Evolutionary conservation across 2,888 invertebrate species (phyloP).

Genomic region (Brachycybe producta): DNA sequence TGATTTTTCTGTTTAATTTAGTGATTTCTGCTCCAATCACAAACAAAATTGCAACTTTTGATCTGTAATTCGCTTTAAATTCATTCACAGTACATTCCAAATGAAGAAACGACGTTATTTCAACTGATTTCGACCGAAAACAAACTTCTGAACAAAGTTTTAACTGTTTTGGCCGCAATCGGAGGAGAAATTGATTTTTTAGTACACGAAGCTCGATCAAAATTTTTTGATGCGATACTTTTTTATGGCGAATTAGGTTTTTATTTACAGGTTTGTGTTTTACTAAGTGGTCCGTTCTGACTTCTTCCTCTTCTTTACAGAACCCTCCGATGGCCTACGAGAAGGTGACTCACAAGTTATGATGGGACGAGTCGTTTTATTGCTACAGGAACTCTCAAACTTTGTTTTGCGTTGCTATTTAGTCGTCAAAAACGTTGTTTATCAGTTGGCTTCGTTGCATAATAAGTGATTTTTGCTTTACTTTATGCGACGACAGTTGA

Average conservation of each 20-base stretch:
- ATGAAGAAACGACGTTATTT: slow-evolving; percentile 51
- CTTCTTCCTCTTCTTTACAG: slow-evolving; percentile 9
- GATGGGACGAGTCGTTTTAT: slow-evolving; percentile 39
- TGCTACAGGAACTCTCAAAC: slow-evolving; percentile 46
- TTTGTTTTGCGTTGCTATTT: slow-evolving; percentile 57
- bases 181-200: slow-evolving; percentile 62
- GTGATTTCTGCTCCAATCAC: no score
- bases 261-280: slow-evolving; percentile 21
- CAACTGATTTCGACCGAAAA: slow-evolving; percentile 70
- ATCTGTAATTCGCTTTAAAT: not conserved
- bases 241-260: slow-evolving; percentile 56
- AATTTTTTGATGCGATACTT: slow-evolving; percentile 46
- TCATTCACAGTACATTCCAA: slow-evolving; percentile 31
- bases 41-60: no score
- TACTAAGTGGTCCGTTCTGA: not conserved
- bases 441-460: slow-evolving; percentile 59
- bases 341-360: slow-evolving; percentile 39
- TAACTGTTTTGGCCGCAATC: slow-evolving; percentile 62
- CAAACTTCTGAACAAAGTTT: slow-evolving; percentile 59
- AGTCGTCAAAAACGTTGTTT: slow-evolving; percentile 54
- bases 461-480: slow-evolving; percentile 7
- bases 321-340: slow-evolving; percentile 28
- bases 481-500: not conserved
- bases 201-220: slow-evolving; percentile 49
- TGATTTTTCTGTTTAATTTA: no score